A percentile compares a stretch with the other conserved stretches of the same genome.
Evolutionary conservation across 2,888 invertebrate genomes (phyloP).

Genomic region (Mesoligia furuncula): DNA sequence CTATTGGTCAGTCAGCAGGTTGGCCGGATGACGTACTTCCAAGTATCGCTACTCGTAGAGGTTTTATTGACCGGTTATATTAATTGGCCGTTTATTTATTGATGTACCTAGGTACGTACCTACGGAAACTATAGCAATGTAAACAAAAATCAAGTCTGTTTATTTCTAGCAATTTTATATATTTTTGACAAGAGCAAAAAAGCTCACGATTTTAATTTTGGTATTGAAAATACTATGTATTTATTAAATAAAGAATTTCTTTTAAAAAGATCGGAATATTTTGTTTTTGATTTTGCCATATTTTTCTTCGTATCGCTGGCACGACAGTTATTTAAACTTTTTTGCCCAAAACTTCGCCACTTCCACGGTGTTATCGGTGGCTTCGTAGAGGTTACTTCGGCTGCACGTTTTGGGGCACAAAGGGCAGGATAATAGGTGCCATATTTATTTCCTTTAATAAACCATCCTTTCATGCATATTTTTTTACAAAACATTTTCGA

Average conservation of each 20-base stretch:
- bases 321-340: background rate
- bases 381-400: too few species aligned
- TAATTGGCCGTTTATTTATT: conserved; percentile 3
- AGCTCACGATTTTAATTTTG: background rate
- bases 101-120: background rate
- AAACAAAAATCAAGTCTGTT: background rate
- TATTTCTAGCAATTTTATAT: background rate
- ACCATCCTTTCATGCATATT: background rate
- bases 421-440: background rate
- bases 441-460: background rate
- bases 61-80: background rate
- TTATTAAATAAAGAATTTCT: background rate
- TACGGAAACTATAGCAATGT: background rate
- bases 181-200: background rate
- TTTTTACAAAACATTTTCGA: background rate
- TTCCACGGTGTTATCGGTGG: background rate
- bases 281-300: background rate
- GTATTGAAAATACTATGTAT: background rate
- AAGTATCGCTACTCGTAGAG: background rate
- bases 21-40: background rate
- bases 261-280: background rate
- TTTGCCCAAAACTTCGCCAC: background rate
- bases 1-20: background rate
- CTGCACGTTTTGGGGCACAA: background rate
- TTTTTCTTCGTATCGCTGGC: background rate